These are phyloP conservation scores for Botia almorhae DNA, from an alignment of 2,797 vertebrate species.

Conservation along the genomic window DNA sequence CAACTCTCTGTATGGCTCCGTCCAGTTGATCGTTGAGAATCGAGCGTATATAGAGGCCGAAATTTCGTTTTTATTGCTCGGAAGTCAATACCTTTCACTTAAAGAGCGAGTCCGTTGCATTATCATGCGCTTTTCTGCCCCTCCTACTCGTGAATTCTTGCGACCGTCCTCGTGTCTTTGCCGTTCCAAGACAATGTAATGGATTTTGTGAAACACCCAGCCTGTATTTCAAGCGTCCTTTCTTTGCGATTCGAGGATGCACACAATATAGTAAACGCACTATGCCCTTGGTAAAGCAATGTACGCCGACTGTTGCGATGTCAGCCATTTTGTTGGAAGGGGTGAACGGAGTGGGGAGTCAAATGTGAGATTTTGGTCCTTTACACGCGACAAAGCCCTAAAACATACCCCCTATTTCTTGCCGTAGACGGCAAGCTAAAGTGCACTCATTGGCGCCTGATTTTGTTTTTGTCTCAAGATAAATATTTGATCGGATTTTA, in stretches of 20 bases:
- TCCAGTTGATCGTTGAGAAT: no score
- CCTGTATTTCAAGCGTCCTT: conserved; percentile 15
- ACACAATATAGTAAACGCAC: conserved; percentile 1
- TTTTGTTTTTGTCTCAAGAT: not conserved
- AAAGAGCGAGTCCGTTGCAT: conserved; percentile 58
- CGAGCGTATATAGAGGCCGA: no score
- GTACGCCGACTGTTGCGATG: conserved; percentile 47
- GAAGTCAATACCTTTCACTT: conserved; percentile 67
- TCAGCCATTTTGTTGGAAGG: conserved; percentile 69
- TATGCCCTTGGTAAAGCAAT: not conserved
- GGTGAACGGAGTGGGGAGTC: conserved; percentile 45
- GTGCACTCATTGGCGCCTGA: not conserved
- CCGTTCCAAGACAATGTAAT: conserved; percentile 48
- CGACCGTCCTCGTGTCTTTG: conserved; percentile 58
- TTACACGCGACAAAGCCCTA: not conserved
- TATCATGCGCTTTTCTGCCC: conserved; percentile 74
- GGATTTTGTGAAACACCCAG: conserved; percentile 39
- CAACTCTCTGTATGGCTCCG: no score
- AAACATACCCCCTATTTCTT: not conserved
- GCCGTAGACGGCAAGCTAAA: conserved; percentile 34
- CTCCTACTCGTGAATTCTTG: conserved; percentile 80
- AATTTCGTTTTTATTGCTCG: conserved; percentile 60
- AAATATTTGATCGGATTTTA: no score
- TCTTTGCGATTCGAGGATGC: not conserved
- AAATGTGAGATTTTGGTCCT: conserved; percentile 20